phyloP scores from a whole-genome alignment of 2,888 invertebrate species.

The Spodoptera picta region DNA sequence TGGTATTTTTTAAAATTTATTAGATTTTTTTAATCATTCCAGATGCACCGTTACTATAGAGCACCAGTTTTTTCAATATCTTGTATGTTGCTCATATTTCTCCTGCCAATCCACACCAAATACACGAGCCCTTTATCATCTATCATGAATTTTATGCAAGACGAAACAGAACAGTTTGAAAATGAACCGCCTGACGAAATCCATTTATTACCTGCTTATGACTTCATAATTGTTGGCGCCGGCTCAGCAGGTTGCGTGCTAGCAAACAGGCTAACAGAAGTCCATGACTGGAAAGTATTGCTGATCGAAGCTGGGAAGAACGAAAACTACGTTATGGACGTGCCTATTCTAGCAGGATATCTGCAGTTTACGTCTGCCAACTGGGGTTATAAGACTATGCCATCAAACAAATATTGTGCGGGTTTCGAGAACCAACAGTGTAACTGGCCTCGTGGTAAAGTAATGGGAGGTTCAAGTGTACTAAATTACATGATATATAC shows the following conservation, averaged over 20 bases:
- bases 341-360: conserved; percentile 91
- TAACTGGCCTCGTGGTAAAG: conserved; percentile 94
- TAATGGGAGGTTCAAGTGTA: conserved; percentile 94
- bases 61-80: conserved; percentile 60
- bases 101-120: conserved; percentile 67
- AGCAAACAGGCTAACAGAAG: conserved; percentile 90
- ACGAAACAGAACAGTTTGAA: conserved; percentile 84
- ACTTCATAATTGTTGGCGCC: conserved; percentile 90
- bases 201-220: conserved; percentile 81
- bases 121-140: conserved; percentile 77
- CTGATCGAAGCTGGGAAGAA: conserved; percentile 89
- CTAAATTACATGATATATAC: conserved; percentile 95
- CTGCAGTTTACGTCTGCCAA: conserved; percentile 92
- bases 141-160: conserved; percentile 83
- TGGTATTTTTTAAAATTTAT: neutral
- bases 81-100: conserved; percentile 62
- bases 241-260: conserved; percentile 91
- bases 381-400: conserved; percentile 94
- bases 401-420: conserved; percentile 91
- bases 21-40: conserved; percentile 56
- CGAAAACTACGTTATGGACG: conserved; percentile 92
- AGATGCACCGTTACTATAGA: conserved; percentile 73
- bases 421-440: conserved; percentile 93
- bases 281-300: conserved; percentile 81
- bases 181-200: conserved; percentile 87